Base-by-base conservation (phyloP, 2,113 vertebrate species). In the Phrynosoma blainvillii region DNA sequence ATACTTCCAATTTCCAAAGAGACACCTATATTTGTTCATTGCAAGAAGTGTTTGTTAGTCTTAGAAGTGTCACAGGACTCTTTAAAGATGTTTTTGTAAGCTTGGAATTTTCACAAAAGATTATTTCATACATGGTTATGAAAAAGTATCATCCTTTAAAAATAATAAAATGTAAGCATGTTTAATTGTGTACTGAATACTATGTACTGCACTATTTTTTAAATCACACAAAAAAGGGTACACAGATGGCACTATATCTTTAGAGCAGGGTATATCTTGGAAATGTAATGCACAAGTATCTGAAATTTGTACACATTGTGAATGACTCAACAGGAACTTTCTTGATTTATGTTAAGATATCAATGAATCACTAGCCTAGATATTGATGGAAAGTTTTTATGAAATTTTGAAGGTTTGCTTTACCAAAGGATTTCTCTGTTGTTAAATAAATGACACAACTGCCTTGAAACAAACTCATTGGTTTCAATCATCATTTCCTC, bases 301-400 rank as follows among this genome's bases (percentile, higher is more conserved):
- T 25, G 21, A 23, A 27, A n/a, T 14, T 56, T 54, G 82, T 32
- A 54, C 54, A 30, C 47, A 73, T 54, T 47, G 42, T 32, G 81
- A 82, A 36, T 82, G 85, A 90, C 52, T 90, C 56, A 54, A 87
- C 70, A 88, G 25, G 84, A 75, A 1, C 36, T 78, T 0, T 74
- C 75, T 25, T 84, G 71, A 36, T 84, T 85, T 87, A 83, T 70
- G 54, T 32, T 42, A n/a, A n/a, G 70, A 59, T 4, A 85, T 3
- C 68, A 40, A 56, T 84, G 47, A 71, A 75, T 84, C 71, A 74
- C 54, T 4, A 3, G 27, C 25, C 73, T 86, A 81, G 23, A 25
- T 12, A 82, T 65, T 25, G 70, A 79, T 23, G n/a, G 27, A 42
- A 0, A 0, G 62, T 74, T 65, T 74, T 82, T 88, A 68, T 52